Evolutionary conservation across 1,140 invertebrate species (phyloP), one percentile per base, ranked within the genome.

Genomic region (Zaprionus africanus): DNA sequence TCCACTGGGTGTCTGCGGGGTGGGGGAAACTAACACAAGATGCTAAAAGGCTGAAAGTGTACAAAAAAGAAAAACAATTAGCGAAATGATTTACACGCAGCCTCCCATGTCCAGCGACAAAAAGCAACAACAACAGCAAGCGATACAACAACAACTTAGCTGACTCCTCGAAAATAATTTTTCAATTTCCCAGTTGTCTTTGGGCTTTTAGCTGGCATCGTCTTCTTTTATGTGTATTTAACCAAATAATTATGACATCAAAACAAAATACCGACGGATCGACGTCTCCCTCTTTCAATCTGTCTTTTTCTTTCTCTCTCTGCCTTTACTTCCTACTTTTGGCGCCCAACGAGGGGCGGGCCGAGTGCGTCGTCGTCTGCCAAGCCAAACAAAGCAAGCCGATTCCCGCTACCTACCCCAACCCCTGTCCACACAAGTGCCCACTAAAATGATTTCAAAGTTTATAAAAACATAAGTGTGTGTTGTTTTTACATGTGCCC

Each of bases 181-280:
- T 66, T 84, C 62, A 66, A 74, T 81, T 84, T 70, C 66, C 65
- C 62, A 81, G 64, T 88, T 82, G 78, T 72, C 46, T 63, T 73
- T 65, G 56, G 28, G 56, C 51, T 80, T 80, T 76, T 68, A 49
- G 11, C 19, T n/a, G 60, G 2, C 41, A 70, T 46, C 41, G 12
- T 15, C 36, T 38, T 17, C 41, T 64, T 71, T 43, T 77, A 19
- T 77, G 62, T 66, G 63, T 90, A 79, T 90, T 90, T 90, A 77
- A 79, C 51, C 75, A 90, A 90, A 84, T 90, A 85, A 90, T 90
- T 90, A 90, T 75, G 85, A 90, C 79, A 90, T 90, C 81, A 84
- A 90, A 75, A 77, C 62, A 77, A 81, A 88, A 74, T 66, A 80
- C 82, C 84, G 81, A 71, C 85, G 64, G 63, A 57, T 56, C 38